Evolutionary conservation across 2,888 invertebrate species (phyloP).

Genomic region (Amphipyra tragopoginis): DNA sequence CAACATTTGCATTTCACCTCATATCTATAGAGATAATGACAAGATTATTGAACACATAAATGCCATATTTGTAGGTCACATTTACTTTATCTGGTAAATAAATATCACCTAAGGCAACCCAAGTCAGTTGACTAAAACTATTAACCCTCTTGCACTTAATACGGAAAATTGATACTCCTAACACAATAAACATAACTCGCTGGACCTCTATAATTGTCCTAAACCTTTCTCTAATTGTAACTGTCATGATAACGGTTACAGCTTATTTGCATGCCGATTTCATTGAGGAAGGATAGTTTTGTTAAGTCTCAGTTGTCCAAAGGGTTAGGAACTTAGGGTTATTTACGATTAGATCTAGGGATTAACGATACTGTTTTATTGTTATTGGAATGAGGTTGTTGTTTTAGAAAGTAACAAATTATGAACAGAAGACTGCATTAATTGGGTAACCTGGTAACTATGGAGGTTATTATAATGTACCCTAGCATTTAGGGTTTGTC

Average conservation of each 20-base stretch:
- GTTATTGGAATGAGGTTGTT: background rate
- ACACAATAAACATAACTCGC: slow-evolving; percentile 25
- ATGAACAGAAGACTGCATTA: too few relatives aligned
- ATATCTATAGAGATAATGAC: too few relatives aligned
- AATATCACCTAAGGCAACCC: too few relatives aligned
- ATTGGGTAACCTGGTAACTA: too few relatives aligned
- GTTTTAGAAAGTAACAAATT: too few relatives aligned
- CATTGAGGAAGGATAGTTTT: slow-evolving; percentile 29
- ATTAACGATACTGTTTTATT: slow-evolving; percentile 8
- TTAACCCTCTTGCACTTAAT: background rate
- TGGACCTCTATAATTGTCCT: slow-evolving; percentile 12
- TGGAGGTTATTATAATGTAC: too few relatives aligned
- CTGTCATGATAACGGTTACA: slow-evolving; percentile 28
- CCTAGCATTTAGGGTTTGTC: too few relatives aligned
- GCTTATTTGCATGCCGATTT: slow-evolving; percentile 39
- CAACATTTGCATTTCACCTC: too few relatives aligned
- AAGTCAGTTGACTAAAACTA: too few relatives aligned
- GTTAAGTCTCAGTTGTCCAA: slow-evolving; percentile 17
- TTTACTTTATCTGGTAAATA: too few relatives aligned
- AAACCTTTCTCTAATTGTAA: slow-evolving; percentile 44
- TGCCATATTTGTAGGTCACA: too few relatives aligned
- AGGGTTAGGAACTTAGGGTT: slow-evolving; percentile 25
- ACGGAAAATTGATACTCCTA: background rate
- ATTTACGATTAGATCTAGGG: slow-evolving; percentile 25
- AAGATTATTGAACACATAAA: too few relatives aligned